Base-by-base conservation (phyloP, 2,888 invertebrate species). In the Drosophila merina region DNA sequence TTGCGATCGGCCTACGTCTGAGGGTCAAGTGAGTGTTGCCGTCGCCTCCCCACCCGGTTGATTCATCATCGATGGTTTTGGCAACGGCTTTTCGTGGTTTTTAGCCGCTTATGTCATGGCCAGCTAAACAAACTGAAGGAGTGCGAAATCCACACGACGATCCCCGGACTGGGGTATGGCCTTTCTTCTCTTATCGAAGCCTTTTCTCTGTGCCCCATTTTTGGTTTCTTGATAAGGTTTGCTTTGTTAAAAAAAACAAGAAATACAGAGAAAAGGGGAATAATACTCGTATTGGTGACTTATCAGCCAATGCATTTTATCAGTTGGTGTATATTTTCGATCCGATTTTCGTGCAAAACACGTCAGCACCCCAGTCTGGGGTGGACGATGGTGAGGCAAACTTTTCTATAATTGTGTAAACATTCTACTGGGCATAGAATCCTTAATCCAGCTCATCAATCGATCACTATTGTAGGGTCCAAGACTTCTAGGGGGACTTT, bases 261-360 rank as follows among this genome's bases (percentile, higher is more conserved):
- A 20, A 20, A 20, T 20, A 20, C 50, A 73, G 66, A 56, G 70
- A 70, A 73, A 70, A 73, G 38, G 12, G 14, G 10, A 4, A 20
- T 42, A 31, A 50, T 42, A 26, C 20, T 20, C 20, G 20, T 20
- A 20, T 20, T 9, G 10, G 7, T 1, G 14, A 70, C 86, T 81
- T 86, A 81, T 81, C 81, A 62, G 66, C 55, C 56, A 74, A 79
- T 66, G 58, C 67, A 69, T 74, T 70, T 76, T 88, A 81, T 81
- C 81, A 88, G 88, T 83, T 76, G 77, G 73, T 78, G 75, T 78
- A 73, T 71, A 71, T 81, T 57, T 45, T 55, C 68, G 54, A 68
- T 72, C 73, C 66, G 52, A 73, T 79, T 86, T 88, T 86, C 77
- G 83, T 70, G 63, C 51, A 42, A 54, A 69, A 72, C 76, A 81